phyloP scores from a whole-genome alignment of 2,888 invertebrate genomes.

The Melieria picta region DNA sequence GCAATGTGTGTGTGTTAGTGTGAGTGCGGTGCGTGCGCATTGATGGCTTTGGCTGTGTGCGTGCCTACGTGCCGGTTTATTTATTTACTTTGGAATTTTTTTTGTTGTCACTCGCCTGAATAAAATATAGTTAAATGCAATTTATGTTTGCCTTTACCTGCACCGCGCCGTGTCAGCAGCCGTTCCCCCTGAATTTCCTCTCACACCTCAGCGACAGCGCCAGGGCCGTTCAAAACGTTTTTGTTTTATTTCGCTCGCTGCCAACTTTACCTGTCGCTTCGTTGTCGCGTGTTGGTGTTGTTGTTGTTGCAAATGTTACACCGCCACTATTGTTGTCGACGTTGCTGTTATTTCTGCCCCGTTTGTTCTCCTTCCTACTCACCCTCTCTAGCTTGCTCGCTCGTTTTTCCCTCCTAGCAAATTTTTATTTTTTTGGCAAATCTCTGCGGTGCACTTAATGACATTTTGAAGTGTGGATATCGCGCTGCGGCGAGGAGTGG shows the following conservation, averaged over 20 bases:
- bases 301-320: neutral
- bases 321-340: no score
- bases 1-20: neutral
- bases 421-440: conserved; percentile 16
- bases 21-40: neutral
- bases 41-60: no score
- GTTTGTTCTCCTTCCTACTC: no score
- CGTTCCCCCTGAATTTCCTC: no score
- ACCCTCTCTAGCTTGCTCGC: no score
- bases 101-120: neutral
- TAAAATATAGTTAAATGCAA: conserved; percentile 15
- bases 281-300: conserved; percentile 1
- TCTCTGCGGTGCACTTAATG: conserved; percentile 36
- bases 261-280: neutral
- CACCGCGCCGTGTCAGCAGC: neutral
- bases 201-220: no score
- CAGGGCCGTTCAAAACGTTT: no score
- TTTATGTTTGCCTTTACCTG: conserved; percentile 9
- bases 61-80: no score
- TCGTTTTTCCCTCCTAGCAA: no score
- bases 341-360: no score
- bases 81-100: no score
- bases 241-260: neutral
- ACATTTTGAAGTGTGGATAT: conserved; percentile 18
- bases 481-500: neutral